Percentiles rank a stretch among this genome's conserved stretches.
These are phyloP conservation scores for Cryptocheilus praepositus DNA, from an alignment of 2,888 invertebrate species.

Conservation along the genomic window DNA sequence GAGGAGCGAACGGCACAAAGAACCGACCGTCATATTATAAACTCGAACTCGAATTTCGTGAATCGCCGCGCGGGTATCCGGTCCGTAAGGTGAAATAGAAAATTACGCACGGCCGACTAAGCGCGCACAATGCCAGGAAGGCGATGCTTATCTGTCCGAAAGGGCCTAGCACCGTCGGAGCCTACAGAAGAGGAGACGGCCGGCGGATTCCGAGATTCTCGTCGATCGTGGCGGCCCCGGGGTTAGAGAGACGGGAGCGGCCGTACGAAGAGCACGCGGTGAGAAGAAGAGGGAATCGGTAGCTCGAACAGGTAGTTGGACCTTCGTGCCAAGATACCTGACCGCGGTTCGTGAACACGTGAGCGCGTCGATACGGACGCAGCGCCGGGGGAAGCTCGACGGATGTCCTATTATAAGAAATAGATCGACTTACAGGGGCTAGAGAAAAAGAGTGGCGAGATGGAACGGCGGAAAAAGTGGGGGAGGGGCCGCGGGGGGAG, in stretches of 20 bases:
- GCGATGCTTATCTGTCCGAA: conserved; percentile 50
- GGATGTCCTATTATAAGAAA: conserved; percentile 62
- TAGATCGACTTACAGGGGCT: conserved; percentile 65
- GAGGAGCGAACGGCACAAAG: neutral
- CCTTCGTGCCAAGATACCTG: conserved; percentile 42
- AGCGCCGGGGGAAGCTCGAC: conserved; percentile 26
- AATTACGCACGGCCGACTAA: conserved; percentile 56
- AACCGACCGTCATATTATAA: conserved; percentile 3
- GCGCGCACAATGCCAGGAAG: conserved; percentile 53
- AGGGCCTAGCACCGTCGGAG: no score
- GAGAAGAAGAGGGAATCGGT: conserved; percentile 23
- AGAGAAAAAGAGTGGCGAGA: conserved; percentile 28
- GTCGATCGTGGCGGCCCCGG: conserved; percentile 1
- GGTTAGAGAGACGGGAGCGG: neutral
- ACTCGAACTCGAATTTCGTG: conserved; percentile 28
- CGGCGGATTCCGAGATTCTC: conserved; percentile 26
- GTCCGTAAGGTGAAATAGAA: conserved; percentile 40
- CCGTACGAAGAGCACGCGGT: neutral
- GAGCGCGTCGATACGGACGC: conserved; percentile 18
- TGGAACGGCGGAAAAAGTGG: conserved; percentile 18
- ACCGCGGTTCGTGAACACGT: conserved; percentile 30
- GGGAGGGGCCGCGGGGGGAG: conserved; percentile 17
- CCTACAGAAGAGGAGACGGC: conserved; percentile 13
- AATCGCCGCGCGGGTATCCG: conserved; percentile 30
- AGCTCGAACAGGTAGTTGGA: conserved; percentile 51